Percentiles rank a stretch among this genome's conserved stretches.
Evolutionary conservation across 2,797 vertebrate species (phyloP).

Genomic region (Paguma larvata): DNA sequence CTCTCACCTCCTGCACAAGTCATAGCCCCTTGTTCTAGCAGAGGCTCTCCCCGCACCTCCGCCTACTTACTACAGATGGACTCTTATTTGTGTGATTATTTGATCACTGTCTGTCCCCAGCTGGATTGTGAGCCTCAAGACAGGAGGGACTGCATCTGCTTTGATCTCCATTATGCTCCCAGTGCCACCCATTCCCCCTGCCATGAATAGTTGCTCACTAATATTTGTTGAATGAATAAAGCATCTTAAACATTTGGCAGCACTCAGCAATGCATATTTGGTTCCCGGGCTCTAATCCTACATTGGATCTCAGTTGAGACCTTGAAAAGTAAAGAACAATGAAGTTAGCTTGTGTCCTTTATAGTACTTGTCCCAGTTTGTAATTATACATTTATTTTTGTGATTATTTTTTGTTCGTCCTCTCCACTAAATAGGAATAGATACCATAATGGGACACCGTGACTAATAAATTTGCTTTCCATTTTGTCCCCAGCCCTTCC

Average conservation of each 20-base stretch:
- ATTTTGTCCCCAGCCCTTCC: not conserved
- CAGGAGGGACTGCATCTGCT: not conserved
- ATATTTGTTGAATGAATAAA: not conserved
- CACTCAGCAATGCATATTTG: not conserved
- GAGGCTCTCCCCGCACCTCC: not conserved
- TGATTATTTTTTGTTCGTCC: not conserved
- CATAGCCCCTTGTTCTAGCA: not conserved
- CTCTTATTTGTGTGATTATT: not conserved
- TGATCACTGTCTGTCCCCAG: not conserved
- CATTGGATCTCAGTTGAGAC: not conserved
- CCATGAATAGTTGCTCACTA: not conserved
- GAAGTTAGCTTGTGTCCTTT: not conserved
- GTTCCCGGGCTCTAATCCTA: not conserved
- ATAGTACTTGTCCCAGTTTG: not conserved
- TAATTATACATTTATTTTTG: slow-evolving; percentile 15
- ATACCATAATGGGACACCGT: not conserved
- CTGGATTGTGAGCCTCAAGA: not conserved
- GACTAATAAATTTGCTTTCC: not conserved
- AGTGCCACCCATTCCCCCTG: not conserved
- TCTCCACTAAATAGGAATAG: not conserved
- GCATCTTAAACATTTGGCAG: not conserved
- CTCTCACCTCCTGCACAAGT: not conserved
- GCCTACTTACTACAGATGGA: not conserved
- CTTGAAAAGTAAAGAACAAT: not conserved
- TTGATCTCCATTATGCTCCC: not conserved